These are phyloP conservation scores for Nyctereutes procyonoides DNA, from an alignment of 2,113 vertebrate genomes.

Conservation along the genomic window DNA sequence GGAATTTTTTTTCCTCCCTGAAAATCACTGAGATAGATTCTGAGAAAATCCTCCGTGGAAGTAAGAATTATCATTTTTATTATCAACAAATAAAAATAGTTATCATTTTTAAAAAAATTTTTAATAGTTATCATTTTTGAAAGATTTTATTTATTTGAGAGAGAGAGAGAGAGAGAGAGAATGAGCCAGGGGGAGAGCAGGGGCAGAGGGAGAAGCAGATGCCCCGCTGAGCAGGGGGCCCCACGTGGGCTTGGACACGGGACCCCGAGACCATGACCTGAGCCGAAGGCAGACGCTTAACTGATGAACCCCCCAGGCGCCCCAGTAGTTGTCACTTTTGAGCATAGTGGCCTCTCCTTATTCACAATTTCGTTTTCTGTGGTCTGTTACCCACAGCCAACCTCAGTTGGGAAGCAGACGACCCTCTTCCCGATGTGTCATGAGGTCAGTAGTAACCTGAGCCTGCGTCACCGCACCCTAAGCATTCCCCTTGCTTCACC, in stretches of 20 bases:
- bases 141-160: no score
- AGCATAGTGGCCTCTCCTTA: not conserved
- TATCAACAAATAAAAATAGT: not conserved
- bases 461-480: fast-evolving
- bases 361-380: not conserved
- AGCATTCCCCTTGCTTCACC: not conserved
- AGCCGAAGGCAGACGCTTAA: no score
- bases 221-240: no score
- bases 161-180: no score
- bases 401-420: not conserved
- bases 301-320: no score
- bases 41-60: not conserved
- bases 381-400: not conserved
- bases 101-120: not conserved
- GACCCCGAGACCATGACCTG: no score
- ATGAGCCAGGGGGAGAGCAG: no score
- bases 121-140: no score
- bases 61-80: constrained; percentile 9
- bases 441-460: not conserved
- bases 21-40: constrained; percentile 17
- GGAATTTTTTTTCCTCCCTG: not conserved
- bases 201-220: no score
- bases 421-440: not conserved
- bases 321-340: not conserved
- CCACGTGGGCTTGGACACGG: no score